phyloP scores from a whole-genome alignment of 2,113 vertebrate species.

The Alaudala cheleensis region DNA sequence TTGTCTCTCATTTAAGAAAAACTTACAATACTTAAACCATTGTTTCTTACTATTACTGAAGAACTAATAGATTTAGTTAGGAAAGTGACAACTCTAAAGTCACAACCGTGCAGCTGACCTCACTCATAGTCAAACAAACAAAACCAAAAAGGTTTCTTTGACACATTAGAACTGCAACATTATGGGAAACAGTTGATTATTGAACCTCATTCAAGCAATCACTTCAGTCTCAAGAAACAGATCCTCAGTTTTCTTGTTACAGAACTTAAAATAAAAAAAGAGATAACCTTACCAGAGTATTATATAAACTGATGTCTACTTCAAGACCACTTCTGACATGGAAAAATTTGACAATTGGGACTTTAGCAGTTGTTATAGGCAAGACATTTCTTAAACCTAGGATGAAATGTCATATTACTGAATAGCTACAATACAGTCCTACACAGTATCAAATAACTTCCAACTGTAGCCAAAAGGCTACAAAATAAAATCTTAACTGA shows the following conservation, averaged over 20 bases:
- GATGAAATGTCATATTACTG: constrained; percentile 17
- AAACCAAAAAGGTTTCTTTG: neutral
- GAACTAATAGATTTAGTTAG: neutral
- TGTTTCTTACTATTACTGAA: neutral
- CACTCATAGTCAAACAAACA: neutral
- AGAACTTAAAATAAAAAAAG: neutral
- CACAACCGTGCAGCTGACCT: neutral
- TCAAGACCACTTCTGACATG: constrained; percentile 90
- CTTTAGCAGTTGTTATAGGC: constrained; percentile 94
- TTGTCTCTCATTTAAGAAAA: neutral
- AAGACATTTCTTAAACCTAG: constrained; percentile 90
- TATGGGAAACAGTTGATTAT: neutral
- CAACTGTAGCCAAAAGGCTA: neutral
- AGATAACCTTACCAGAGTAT: constrained; percentile 85
- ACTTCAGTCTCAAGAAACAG: neutral
- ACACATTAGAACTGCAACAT: neutral
- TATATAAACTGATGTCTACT: constrained; percentile 96
- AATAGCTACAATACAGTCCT: neutral
- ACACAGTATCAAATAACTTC: neutral
- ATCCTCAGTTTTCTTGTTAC: neutral
- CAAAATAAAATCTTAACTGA: neutral
- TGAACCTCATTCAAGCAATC: neutral
- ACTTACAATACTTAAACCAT: neutral
- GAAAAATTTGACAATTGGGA: constrained; percentile 94
- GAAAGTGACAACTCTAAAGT: neutral